Conservation (phyloP, 2,113 vertebrate species). For the Sylvilagus bachmani region DNA sequence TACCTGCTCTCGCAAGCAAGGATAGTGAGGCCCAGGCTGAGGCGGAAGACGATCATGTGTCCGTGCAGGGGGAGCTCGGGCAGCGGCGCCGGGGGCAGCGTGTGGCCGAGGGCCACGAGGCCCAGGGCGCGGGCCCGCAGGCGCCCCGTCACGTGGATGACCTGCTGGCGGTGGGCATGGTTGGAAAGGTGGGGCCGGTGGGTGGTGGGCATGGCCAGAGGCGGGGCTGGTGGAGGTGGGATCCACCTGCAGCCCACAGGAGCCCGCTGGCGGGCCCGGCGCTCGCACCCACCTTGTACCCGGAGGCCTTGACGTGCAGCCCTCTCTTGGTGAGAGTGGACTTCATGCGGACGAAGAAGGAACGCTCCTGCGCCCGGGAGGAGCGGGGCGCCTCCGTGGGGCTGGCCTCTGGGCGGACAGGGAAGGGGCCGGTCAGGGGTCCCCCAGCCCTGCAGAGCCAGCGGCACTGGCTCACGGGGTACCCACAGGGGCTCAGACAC, state of each 20-base stretch:
- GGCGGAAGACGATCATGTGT: constrained; percentile 95
- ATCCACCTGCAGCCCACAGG: not conserved
- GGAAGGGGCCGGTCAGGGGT: not conserved
- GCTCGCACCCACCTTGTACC: constrained; percentile 91
- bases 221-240: not conserved
- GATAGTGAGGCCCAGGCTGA: constrained; percentile 95
- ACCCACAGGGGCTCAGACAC: not conserved
- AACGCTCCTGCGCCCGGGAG: constrained; percentile 88
- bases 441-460: not conserved
- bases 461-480: not conserved
- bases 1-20: constrained; percentile 96
- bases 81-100: constrained; percentile 93
- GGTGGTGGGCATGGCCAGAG: not conserved
- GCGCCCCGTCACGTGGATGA: constrained; percentile 94
- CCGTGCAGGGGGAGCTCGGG: constrained; percentile 95
- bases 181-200: not conserved
- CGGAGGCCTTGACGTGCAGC: constrained; percentile 94
- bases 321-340: constrained; percentile 95
- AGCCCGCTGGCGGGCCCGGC: accelerated
- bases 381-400: constrained; percentile 71
- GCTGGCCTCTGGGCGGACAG: constrained; percentile 83
- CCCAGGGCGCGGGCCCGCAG: constrained; percentile 91
- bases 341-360: constrained; percentile 95
- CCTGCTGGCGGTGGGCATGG: constrained; percentile 84
- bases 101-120: constrained; percentile 94